Evolutionary conservation across 2,888 invertebrate genomes (phyloP).

Genomic region (Chrysina gloriosa): DNA sequence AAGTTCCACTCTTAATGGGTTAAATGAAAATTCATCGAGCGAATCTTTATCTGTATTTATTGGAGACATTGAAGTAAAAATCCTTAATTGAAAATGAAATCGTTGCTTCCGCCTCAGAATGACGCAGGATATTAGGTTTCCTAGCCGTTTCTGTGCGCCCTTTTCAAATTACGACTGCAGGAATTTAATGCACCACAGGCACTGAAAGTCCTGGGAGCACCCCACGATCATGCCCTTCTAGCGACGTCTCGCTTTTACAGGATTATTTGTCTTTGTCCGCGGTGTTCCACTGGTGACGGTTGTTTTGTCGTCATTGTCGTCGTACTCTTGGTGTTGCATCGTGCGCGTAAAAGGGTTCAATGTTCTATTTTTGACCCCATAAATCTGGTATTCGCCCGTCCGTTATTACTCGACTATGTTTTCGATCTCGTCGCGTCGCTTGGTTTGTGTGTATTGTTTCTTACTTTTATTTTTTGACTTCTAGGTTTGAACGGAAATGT

Average conservation of each 20-base stretch:
- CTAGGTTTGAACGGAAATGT: no score
- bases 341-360: constrained; percentile 44
- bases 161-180: constrained; percentile 40
- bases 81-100: background rate
- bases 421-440: background rate
- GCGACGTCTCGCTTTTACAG: background rate
- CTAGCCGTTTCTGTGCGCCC: background rate
- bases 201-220: constrained; percentile 37
- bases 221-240: background rate
- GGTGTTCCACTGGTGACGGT: constrained; percentile 32
- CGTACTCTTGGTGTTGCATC: constrained; percentile 3
- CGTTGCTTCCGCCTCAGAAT: background rate
- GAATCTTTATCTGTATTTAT: no score
- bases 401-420: constrained; percentile 9
- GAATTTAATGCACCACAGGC: constrained; percentile 46
- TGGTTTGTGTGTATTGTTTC: background rate
- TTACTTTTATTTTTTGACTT: constrained; percentile 1
- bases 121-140: background rate
- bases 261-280: constrained; percentile 36
- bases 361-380: constrained; percentile 49
- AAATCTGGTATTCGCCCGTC: constrained; percentile 37
- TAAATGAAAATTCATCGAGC: background rate
- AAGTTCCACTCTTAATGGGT: background rate
- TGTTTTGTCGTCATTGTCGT: constrained; percentile 13
- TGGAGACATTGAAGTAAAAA: background rate